Conservation (phyloP, 2,797 vertebrate species). For the Salarias fasciatus region DNA sequence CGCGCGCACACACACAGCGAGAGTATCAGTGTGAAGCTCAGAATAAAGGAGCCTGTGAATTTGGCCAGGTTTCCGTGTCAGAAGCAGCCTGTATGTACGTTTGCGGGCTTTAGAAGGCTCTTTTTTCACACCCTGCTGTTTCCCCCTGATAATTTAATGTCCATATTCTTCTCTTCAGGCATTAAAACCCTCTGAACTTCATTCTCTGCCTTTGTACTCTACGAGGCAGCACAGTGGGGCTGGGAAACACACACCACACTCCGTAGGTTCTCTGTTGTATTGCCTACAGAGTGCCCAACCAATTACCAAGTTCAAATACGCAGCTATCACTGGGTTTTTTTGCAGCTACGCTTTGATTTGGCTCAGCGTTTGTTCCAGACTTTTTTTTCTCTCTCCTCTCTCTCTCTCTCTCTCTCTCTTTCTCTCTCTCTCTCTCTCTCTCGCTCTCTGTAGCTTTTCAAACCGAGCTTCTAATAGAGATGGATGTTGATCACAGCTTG, state of each 20-base stretch:
- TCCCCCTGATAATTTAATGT: constrained; percentile 84
- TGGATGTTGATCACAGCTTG: constrained; percentile 48
- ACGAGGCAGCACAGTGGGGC: constrained; percentile 73
- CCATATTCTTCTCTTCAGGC: constrained; percentile 81
- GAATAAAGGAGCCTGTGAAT: constrained; percentile 78
- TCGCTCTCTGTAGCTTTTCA: constrained; percentile 40
- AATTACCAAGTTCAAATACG: constrained; percentile 79
- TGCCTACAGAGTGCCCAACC: constrained; percentile 75
- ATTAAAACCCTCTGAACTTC: constrained; percentile 82
- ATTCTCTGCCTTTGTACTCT: constrained; percentile 77
- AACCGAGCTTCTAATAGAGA: constrained; percentile 58
- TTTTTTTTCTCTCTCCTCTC: constrained; percentile 10
- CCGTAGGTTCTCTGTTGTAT: constrained; percentile 72
- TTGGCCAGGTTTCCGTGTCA: constrained; percentile 83
- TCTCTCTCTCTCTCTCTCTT: constrained; percentile 23
- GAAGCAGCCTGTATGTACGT: constrained; percentile 74
- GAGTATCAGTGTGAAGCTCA: constrained; percentile 77
- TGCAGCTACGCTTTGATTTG: constrained; percentile 71
- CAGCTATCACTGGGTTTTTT: constrained; percentile 68
- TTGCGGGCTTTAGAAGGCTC: constrained; percentile 74
- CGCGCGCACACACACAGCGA: constrained; percentile 41
- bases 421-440: constrained; percentile 1
- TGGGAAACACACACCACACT: constrained; percentile 77
- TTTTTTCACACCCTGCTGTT: constrained; percentile 83
- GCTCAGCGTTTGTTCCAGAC: constrained; percentile 51